phyloP scores from a whole-genome alignment of 2,113 vertebrate genomes.

The Tachuris rubrigastra region DNA sequence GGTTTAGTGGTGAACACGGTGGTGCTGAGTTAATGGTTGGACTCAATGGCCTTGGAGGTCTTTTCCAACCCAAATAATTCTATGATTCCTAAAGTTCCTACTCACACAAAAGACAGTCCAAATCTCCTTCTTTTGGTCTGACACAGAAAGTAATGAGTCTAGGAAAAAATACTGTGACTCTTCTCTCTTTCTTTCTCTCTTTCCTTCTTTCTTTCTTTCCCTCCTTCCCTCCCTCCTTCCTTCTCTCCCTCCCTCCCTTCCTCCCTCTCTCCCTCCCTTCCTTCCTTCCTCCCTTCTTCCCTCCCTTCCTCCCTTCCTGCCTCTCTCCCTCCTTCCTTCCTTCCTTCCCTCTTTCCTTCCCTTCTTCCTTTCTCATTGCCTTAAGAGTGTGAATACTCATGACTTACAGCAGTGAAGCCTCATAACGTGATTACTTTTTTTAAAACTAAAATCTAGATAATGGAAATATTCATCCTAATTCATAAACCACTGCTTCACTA shows the following conservation, averaged over 20 bases:
- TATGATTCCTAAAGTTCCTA: background rate
- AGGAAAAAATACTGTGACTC: background rate
- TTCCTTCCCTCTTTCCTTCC: too few species aligned
- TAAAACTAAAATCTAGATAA: background rate
- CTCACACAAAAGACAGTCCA: background rate
- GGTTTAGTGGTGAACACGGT: background rate
- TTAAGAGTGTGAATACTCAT: background rate
- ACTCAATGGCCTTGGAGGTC: accelerated
- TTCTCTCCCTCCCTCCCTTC: too few species aligned
- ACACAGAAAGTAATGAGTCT: background rate
- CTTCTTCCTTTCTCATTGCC: background rate
- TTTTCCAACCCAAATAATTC: background rate
- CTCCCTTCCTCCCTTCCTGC: too few species aligned
- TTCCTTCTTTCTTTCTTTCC: too few species aligned
- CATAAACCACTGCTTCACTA: background rate
- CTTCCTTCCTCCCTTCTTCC: accelerated
- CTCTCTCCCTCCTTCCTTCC: too few species aligned
- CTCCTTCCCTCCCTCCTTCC: accelerated
- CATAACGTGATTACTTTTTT: too few species aligned
- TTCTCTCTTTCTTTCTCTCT: too few species aligned
- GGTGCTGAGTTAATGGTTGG: background rate
- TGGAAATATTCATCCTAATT: background rate
- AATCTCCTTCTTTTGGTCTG: background rate
- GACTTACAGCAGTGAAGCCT: background rate
- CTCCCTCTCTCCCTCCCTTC: too few species aligned